Evolutionary conservation across 2,888 invertebrate genomes (phyloP).

Genomic region (Acronicta aceris): DNA sequence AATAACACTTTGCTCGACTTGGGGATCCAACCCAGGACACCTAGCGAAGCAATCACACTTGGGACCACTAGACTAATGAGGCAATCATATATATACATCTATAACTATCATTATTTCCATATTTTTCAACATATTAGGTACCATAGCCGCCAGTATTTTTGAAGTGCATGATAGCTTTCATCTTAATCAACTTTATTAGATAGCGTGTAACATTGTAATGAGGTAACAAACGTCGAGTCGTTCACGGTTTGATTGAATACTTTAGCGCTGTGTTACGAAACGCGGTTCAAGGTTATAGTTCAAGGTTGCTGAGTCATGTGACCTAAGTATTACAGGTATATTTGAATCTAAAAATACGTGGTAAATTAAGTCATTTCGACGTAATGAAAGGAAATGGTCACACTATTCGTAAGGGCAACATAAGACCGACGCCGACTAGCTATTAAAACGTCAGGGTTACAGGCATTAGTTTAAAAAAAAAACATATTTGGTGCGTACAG

Average conservation of each 20-base stretch:
- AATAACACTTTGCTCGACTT: no score
- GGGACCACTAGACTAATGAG: no score
- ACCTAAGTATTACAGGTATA: slow-evolving; percentile 16
- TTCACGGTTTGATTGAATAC: slow-evolving; percentile 58
- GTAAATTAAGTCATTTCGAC: neutral
- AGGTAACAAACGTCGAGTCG: slow-evolving; percentile 36
- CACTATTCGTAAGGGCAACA: neutral
- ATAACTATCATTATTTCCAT: no score
- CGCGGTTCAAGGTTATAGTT: slow-evolving; percentile 50
- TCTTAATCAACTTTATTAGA: no score
- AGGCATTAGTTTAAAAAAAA: no score
- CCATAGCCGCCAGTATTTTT: slow-evolving; percentile 1
- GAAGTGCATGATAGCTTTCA: neutral
- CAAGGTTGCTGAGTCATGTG: slow-evolving; percentile 37
- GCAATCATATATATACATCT: no score
- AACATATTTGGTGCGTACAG: no score
- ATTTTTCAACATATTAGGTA: no score
- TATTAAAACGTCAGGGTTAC: no score
- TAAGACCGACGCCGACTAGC: neutral
- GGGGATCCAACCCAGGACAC: no score
- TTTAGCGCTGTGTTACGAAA: slow-evolving; percentile 39
- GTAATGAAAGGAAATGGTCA: neutral
- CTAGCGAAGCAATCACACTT: no score
- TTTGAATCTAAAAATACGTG: neutral
- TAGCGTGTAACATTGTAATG: slow-evolving; percentile 32